Evolutionary conservation across 2,113 vertebrate genomes (phyloP).

Genomic region (Etia nguti): DNA sequence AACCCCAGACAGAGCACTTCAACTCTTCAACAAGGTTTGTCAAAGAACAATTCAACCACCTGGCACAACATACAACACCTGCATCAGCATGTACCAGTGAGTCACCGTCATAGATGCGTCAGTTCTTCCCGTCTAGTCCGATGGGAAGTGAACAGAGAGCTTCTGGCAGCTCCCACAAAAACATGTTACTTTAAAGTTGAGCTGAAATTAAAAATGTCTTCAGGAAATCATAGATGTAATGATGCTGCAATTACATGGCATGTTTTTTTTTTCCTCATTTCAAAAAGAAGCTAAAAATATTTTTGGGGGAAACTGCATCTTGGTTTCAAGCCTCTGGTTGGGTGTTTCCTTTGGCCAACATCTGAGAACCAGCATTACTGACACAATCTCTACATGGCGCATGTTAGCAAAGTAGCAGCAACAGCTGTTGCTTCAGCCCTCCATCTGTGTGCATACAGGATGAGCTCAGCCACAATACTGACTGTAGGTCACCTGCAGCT

Average conservation of each 20-base stretch:
- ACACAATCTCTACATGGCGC: neutral
- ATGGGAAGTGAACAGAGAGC: slow-evolving; percentile 7
- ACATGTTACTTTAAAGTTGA: neutral
- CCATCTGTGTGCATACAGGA: neutral
- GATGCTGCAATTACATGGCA: neutral
- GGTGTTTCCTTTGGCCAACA: neutral
- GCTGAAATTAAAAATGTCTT: neutral
- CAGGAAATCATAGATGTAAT: neutral
- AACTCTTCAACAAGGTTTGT: neutral
- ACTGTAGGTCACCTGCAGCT: neutral
- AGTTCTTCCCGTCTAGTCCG: slow-evolving; percentile 9
- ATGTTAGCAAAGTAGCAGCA: neutral
- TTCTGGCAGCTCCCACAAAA: neutral
- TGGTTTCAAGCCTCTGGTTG: neutral
- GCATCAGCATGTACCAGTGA: slow-evolving; percentile 43
- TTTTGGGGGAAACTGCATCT: neutral
- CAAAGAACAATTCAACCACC: slow-evolving; percentile 14
- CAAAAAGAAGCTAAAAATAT: neutral
- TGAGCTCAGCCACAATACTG: neutral
- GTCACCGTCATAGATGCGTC: slow-evolving; percentile 32
- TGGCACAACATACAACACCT: slow-evolving; percentile 34
- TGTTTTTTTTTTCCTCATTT: neutral
- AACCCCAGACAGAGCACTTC: neutral
- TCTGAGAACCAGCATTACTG: neutral
- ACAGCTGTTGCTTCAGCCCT: neutral